Evolutionary conservation across 1,140 invertebrate genomes (phyloP), one percentile per base, ranked within the genome.

Genomic region (Polypedilum vanderplanki): DNA sequence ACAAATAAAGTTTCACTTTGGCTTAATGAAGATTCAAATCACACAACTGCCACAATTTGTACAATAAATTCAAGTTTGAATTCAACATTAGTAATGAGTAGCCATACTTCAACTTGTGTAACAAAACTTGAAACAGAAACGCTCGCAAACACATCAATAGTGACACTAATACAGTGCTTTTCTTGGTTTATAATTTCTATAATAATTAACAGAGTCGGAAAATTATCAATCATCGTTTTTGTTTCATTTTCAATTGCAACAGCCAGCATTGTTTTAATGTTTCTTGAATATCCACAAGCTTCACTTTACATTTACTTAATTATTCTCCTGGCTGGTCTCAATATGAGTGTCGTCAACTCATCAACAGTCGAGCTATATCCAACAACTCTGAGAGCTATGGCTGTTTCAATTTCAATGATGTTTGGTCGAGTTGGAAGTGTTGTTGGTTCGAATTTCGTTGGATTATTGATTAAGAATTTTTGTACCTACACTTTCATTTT

Each of bases 361-460:
- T 76, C 78, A 41, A 77, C 78, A 12, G 80, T 81, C 0, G 80
- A 81, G 73, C 57, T 81, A n/a, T 80, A 77, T 75, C 80, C 80
- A 41, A 81, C 80, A 18, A 75, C 78, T 74, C 76, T n/a, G 76
- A 88, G 87, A 20, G 87, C 78, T 18, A 81, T 80, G 79, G 80
- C 80, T 22, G 78, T 81, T 20, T 79, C 78, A 40, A 77, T 81
- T 18, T 77, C 79, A 8, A 76, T 81, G 57, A 79, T 80, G 78
- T 40, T 77, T 2, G 80, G 80, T 18, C 76, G 80, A 12, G 75
- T 80, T 8, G 79, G 79, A 17, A 78, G 77, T 57, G 77, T 78
- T 3, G 75, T 77, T n/a, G 77, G 76, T n/a, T 74, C 75, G 7
- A 76, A 78, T 74, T 46, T 76, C 9, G 41, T 77, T 7, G 77